These are phyloP conservation scores for Cacatua alba DNA, from an alignment of 2,113 vertebrate genomes.

Conservation along the genomic window DNA sequence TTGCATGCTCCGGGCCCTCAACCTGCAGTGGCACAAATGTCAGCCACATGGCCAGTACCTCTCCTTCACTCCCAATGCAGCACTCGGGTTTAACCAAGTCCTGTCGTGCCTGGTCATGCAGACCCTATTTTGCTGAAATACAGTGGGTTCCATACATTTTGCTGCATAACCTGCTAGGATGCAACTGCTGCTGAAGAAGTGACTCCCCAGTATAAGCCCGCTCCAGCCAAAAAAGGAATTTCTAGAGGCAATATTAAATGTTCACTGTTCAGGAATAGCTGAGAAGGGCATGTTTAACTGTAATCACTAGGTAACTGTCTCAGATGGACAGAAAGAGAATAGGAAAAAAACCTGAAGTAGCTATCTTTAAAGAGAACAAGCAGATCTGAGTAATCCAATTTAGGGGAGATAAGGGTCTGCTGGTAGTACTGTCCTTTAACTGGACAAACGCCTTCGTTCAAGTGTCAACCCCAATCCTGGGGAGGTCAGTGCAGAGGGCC, in stretches of 20 bases:
- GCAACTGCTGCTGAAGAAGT: background rate
- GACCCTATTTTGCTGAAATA: background rate
- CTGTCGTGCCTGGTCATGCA: rapidly evolving
- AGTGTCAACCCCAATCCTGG: conserved; percentile 85
- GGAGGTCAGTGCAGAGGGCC: conserved; percentile 78
- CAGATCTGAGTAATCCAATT: conserved; percentile 86
- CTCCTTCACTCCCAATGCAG: rapidly evolving
- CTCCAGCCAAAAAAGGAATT: background rate
- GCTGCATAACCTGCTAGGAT: background rate
- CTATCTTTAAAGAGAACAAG: conserved; percentile 87
- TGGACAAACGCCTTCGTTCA: conserved; percentile 84
- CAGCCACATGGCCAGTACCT: rapidly evolving
- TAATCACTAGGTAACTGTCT: conserved; percentile 78
- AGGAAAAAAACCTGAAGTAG: conserved; percentile 69
- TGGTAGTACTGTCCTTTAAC: conserved; percentile 83
- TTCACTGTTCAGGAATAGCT: conserved; percentile 30
- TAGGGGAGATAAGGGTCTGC: conserved; percentile 84
- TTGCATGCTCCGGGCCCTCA: background rate
- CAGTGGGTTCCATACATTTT: background rate
- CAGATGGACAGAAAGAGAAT: conserved; percentile 71
- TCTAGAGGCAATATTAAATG: background rate
- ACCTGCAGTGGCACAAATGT: background rate
- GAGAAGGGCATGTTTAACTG: conserved; percentile 65
- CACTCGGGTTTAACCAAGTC: too few relatives aligned
- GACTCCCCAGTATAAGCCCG: background rate